These are phyloP conservation scores for Otus sunia DNA, from an alignment of 2,113 vertebrate species.

Conservation along the genomic window DNA sequence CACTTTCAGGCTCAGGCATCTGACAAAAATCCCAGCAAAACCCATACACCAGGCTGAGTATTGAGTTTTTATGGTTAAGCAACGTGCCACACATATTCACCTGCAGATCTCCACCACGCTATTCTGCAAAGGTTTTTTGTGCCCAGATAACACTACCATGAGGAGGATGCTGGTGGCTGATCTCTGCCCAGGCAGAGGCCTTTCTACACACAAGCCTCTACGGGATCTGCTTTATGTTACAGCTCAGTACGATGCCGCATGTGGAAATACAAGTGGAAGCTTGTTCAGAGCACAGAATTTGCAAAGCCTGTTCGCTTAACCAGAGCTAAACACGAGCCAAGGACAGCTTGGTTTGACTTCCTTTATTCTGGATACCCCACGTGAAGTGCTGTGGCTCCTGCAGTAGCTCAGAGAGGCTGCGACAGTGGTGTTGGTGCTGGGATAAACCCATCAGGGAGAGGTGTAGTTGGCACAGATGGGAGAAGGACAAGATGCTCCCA, in stretches of 20 bases:
- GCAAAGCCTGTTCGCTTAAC: constrained; percentile 1
- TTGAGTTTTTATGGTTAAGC: not conserved
- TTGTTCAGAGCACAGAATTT: constrained; percentile 16
- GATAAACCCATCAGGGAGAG: not conserved
- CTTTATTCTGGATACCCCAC: not conserved
- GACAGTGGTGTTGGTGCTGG: not conserved
- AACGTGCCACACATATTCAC: not conserved
- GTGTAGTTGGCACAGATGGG: not conserved
- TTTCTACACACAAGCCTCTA: not conserved
- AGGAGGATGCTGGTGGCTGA: not conserved
- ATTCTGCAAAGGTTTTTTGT: not conserved
- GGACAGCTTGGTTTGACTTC: constrained; percentile 3
- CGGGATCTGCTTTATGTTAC: not conserved
- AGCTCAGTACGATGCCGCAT: fast-evolving
- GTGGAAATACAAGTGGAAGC: constrained; percentile 34
- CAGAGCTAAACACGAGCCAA: not conserved
- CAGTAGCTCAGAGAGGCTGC: not conserved
- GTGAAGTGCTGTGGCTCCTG: not conserved
- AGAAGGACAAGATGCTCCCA: not conserved
- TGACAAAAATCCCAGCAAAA: not conserved
- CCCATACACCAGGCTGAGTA: not conserved
- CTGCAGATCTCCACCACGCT: not conserved
- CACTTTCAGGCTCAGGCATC: not conserved
- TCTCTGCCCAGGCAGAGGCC: not conserved
- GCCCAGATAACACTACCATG: not conserved